Base-by-base conservation (phyloP, 1,140 invertebrate genomes). In the Hermetia illucens region DNA sequence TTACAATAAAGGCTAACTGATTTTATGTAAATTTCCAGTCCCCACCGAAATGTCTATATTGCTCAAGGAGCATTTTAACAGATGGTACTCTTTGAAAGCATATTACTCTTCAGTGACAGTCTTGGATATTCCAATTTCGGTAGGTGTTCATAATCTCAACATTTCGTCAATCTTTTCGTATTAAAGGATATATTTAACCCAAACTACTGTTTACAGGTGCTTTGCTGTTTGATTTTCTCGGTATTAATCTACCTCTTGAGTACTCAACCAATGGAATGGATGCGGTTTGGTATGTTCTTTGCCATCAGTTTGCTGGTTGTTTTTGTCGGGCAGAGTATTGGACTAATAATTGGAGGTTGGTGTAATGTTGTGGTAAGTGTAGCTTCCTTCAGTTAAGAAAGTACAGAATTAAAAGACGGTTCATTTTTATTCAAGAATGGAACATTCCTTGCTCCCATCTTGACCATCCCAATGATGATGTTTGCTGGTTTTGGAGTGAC, bases 1-100 rank as follows among this genome's bases (percentile, higher is more conserved):
- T 21, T 0, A 33, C n/a, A 18, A 4, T 37, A 8, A 46, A 25
- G n/a, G n/a, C n/a, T n/a, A n/a, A n/a, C n/a, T n/a, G n/a, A n/a
- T n/a, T n/a, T n/a, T 18, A 41, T 40, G 36, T 51, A 46, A n/a
- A 41, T 55, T 74, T 72, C n/a, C 69, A 92, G 86, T 95, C 65
- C 90, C 91, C 1, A 73, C 76, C 40, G 90, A 95, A 65, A 89
- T 93, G 79, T 76, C 70, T 5, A 88, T 93, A 39, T 70, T 95
- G 47, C 71, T 81, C 15, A 86, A 92, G 53, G 92, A 96, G 61
- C 88, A 95, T 53, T 85, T 94, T 42, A 96, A 96, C 58, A 74
- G 90, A 56, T 96, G 91, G 91, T 96, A 96, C 66, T 94, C 88
- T 8, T 63, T 94, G 4, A 91, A 90, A 55, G 79, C 87, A 5